Evolutionary conservation across 2,888 invertebrate genomes (phyloP), one percentile per base, ranked within the genome.

Genomic region (Nemoura dubitans): DNA sequence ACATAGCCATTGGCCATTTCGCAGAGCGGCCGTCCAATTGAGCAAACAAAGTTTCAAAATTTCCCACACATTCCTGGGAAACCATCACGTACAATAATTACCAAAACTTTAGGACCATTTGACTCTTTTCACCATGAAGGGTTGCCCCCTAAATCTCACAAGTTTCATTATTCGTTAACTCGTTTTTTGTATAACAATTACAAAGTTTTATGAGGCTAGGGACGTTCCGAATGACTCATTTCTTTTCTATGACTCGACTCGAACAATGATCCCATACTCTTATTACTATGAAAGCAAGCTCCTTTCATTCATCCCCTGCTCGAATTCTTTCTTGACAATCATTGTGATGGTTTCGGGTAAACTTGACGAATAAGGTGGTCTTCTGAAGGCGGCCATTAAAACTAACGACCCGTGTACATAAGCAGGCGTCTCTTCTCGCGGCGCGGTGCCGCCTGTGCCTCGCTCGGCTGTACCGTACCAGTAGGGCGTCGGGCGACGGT

Each of bases 371-470:
- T 59, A 59, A 59, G 59, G 59, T 59, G 59, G 59, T 59, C 59
- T 59, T 21, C 59, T 59, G 14, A 14, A 2, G 59, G 59, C 83
- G 43, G 43, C 84, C 76, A 84, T 84, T 84, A 84, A 84, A 84
- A 84, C 84, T 84, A 84, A 84, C 84, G 59, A 84, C 84, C 59
- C 76, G 84, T 84, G 84, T 84, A 76, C 84, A 84, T 76, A 84
- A 76, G 76, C 81, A 30, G 30, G 30, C 29, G 28, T 29, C 28
- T 29, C 81, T 81, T 10, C 28, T 14, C 81, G 30, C 30, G 28
- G 30, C 30, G 28, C 16, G 2, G 78, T 21, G 78, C n/a, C 76
- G 26, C 25, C 78, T 28, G 10, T 27, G n/a, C 78, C 59, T 1
- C 21, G 59, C 59, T 36, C 36, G 36, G 36, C n/a, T n/a, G n/a